Base-by-base conservation (phyloP, 1,140 invertebrate species). In the Watersipora subatra region DNA sequence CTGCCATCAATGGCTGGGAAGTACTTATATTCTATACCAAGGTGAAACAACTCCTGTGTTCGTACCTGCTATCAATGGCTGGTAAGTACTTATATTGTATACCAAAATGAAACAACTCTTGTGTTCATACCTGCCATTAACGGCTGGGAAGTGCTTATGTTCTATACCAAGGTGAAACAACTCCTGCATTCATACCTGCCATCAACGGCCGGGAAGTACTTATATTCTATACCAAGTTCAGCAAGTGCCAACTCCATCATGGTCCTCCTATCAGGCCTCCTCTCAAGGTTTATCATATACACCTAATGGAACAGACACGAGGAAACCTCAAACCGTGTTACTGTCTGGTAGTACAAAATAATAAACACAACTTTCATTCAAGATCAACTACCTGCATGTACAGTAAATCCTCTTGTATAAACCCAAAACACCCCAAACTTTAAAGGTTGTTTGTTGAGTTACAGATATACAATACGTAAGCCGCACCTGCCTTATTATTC, bases 211-310 rank as follows among this genome's bases (percentile, higher is more conserved):
- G 89, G 82, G 7, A 93, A 75, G 64, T 86, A 76, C 61, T 86
- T 85, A 1, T 84, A 87, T 24, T 88, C 78, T 68, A 97, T 82
- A 1, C 91, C 90, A 0, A 98, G 78, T 72, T 90, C 87, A 22
- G 87, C 78, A 61, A 97, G 88, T 63, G 86, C 86, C 26, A 81
- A 71, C 57, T 85, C 69, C 93, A 98, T 97, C 74, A 90, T 84
- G 2, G 78, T 67, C 28, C 88, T 80, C 69, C 93, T 81, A 70
- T 95, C 89, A 0, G 86, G 83, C 68, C 95, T 81, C 68, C 94
- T 80, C 61, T 85, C 78, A 57, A 98, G 80, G 80, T 97, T 98
- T 19, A 98, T 96, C 84, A 97, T 86, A 73, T 87, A 97, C 62
- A 96, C 68, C 75, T 78, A 34, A 15, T 69, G n/a, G n/a, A n/a